Conservation (phyloP, 1,140 invertebrate species). For the Nomia melanderi region DNA sequence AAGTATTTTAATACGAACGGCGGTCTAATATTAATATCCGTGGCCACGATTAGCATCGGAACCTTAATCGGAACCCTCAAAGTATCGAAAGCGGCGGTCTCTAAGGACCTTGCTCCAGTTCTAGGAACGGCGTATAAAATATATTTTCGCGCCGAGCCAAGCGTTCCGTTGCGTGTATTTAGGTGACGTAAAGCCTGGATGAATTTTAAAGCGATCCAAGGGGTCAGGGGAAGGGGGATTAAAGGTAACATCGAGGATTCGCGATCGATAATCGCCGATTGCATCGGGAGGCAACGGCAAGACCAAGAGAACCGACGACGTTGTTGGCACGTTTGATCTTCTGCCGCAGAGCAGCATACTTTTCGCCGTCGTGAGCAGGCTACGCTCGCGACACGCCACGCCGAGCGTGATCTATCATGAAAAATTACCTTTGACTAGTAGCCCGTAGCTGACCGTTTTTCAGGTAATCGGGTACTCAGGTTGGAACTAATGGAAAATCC, state of each 20-base stretch:
- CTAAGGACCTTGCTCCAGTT: conserved; percentile 17
- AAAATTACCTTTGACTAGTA: conserved; percentile 81
- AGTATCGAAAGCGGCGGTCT: not conserved
- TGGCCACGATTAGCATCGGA: not conserved
- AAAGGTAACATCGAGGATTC: conserved; percentile 35
- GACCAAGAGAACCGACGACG: conserved; percentile 65
- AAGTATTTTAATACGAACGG: not conserved
- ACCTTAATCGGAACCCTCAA: not conserved
- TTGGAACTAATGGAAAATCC: conserved; percentile 77
- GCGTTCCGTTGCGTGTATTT: not conserved
- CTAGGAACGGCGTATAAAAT: not conserved
- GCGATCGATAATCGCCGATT: conserved; percentile 60
- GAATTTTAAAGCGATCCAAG: conserved; percentile 19
- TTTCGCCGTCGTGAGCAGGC: conserved; percentile 74
- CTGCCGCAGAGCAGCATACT: conserved; percentile 70
- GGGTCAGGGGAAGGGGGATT: conserved; percentile 33
- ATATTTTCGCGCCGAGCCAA: not conserved
- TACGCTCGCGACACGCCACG: conserved; percentile 67
- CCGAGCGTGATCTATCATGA: conserved; percentile 80
- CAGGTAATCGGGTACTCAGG: conserved; percentile 61
- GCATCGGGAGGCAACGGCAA: conserved; percentile 46
- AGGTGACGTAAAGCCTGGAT: conserved; percentile 5
- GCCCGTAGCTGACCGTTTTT: conserved; percentile 64
- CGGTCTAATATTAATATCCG: not conserved
- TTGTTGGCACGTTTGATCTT: conserved; percentile 80